Percentiles rank a stretch among this genome's conserved stretches.
Evolutionary conservation across 1,140 invertebrate species (phyloP).

Genomic region (Acyrthosiphon pisum): DNA sequence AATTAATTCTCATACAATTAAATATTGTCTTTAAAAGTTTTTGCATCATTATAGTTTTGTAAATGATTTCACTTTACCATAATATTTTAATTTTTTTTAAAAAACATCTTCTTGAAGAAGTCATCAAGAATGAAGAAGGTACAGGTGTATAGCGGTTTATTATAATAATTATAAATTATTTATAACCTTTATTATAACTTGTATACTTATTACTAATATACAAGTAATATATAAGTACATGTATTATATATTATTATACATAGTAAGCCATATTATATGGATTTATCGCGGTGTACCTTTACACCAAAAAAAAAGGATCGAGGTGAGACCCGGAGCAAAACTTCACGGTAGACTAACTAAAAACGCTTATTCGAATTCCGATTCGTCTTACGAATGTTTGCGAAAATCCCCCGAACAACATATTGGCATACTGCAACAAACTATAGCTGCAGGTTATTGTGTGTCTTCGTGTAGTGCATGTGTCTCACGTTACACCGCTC

Average conservation of each 20-base stretch:
- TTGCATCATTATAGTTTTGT: background rate
- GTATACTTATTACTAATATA: background rate
- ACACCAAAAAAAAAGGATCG: background rate
- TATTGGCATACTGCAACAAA: slow-evolving; percentile 9
- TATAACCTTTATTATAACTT: background rate
- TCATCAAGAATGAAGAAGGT: background rate
- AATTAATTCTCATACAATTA: background rate
- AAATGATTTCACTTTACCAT: background rate
- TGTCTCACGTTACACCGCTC: slow-evolving; percentile 43
- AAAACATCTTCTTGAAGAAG: background rate
- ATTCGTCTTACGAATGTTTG: slow-evolving; percentile 20
- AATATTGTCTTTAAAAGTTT: background rate
- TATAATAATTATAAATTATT: too few species aligned
- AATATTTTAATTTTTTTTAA: background rate
- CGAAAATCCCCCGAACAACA: background rate
- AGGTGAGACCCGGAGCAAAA: background rate
- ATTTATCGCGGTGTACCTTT: background rate
- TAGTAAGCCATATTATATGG: background rate
- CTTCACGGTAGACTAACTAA: slow-evolving; percentile 26
- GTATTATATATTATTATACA: background rate
- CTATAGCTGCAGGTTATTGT: background rate
- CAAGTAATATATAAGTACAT: background rate
- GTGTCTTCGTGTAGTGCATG: background rate
- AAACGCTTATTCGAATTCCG: slow-evolving; percentile 27
- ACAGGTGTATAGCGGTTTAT: background rate